Evolutionary conservation across 2,888 invertebrate genomes (phyloP).

Genomic region (Eristalis tenax): DNA sequence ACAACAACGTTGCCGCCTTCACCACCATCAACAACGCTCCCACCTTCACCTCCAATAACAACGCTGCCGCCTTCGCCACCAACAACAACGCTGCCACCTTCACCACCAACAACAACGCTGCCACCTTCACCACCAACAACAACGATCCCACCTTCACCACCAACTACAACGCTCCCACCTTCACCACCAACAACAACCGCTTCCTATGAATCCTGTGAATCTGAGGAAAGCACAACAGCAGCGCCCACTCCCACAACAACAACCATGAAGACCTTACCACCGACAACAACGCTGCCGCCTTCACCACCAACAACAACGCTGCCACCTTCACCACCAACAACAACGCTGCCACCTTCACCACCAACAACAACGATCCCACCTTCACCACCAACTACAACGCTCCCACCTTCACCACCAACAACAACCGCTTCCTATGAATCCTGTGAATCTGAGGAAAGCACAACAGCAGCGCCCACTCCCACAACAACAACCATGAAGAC

Average conservation of each 20-base stretch:
- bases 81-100: neutral
- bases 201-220: neutral
- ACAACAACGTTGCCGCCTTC: neutral
- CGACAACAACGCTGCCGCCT: neutral
- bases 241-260: neutral
- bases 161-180: neutral
- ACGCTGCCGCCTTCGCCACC: neutral
- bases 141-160: neutral
- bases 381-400: neutral
- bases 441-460: too few relatives aligned
- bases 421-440: neutral
- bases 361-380: constrained; percentile 13
- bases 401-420: neutral
- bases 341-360: neutral
- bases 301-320: neutral
- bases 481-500: neutral
- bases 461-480: neutral
- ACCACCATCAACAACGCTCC: neutral
- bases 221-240: neutral
- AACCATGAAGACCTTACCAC: neutral
- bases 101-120: neutral
- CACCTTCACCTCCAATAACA: neutral
- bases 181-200: neutral
- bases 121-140: constrained; percentile 1
- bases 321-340: neutral